Base-by-base conservation (phyloP, 2,888 invertebrate species). In the Drosophila emarginata region DNA sequence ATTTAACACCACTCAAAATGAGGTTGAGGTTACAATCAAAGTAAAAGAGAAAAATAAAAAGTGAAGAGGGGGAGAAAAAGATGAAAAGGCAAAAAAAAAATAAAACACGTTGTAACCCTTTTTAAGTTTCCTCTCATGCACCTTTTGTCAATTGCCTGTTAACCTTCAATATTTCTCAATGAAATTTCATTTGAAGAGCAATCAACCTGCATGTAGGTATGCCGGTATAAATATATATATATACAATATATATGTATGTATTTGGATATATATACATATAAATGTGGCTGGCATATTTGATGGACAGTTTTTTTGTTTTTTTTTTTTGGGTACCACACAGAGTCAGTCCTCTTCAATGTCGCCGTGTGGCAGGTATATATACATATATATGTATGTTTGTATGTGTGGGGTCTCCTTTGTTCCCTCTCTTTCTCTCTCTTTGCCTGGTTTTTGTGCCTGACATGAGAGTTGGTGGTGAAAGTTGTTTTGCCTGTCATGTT, bases 151-250 rank as follows among this genome's bases (percentile, higher is more conserved):
- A 82, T 85, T 85, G 80, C 81, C 80, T 53, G 80, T 81, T 86
- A 82, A 86, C 81, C 86, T 80, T 85, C 85, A 80, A 61, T 74
- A 81, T 84, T 84, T 70, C 70, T 81, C 85, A 80, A 85, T 81
- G 79, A 74, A 74, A 64, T 79, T 66, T 74, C 70, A 61, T 45
- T 45, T 45, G 61, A 61, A 50, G 15, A 54, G 59, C 37, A 45
- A 32, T n/a, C 45, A 63, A 59, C 53, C 50, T 50, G 32, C 45
- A 45, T 12, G 45, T 45, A 18, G 45, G 18, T 32, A 65, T 70
- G 62, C 39, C 64, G 59, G 72, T 67, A 36, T 68, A 9, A 72
- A 61, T 72, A 15, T 40, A 2, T 40, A 9, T 40, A 15, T 40
- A 15, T 36, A 11, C 11, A n/a, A 11, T 36, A 11, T 36, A 11